These are phyloP conservation scores for Macrostomum lignano DNA, from an alignment of 1,140 invertebrate species.

Conservation along the genomic window DNA sequence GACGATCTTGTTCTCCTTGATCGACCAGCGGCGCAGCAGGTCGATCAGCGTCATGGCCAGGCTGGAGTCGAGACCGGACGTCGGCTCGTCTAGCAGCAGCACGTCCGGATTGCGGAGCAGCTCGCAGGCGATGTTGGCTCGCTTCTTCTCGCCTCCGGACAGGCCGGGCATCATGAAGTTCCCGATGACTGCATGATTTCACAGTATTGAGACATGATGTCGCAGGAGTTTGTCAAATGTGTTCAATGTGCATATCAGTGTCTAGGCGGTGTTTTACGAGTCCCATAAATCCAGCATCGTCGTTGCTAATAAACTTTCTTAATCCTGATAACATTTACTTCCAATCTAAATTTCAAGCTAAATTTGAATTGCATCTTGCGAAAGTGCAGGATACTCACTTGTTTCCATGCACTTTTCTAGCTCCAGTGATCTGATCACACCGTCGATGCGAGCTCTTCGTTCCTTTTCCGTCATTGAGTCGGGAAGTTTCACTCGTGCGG, in stretches of 20 bases:
- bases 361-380: too few relatives aligned
- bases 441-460: too few relatives aligned
- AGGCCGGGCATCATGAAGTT: conserved; percentile 46
- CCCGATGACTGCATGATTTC: conserved; percentile 37
- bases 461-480: too few relatives aligned
- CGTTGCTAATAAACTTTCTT: conserved; percentile 40
- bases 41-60: conserved; percentile 45
- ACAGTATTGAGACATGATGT: neutral
- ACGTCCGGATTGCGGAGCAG: conserved; percentile 52
- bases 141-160: conserved; percentile 56
- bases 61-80: conserved; percentile 56
- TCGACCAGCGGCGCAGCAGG: conserved; percentile 41
- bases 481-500: too few relatives aligned
- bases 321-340: too few relatives aligned
- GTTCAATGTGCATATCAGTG: neutral
- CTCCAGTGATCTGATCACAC: too few relatives aligned
- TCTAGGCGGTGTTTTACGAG: conserved; percentile 48
- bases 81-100: conserved; percentile 51
- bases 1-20: conserved; percentile 45
- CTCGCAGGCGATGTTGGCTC: conserved; percentile 57
- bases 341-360: too few relatives aligned
- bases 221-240: too few relatives aligned
- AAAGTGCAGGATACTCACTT: too few relatives aligned
- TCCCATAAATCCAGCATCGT: conserved; percentile 42
- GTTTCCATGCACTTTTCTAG: too few relatives aligned